Base-by-base conservation (phyloP, 1,140 invertebrate species). In the Odontomachus brunneus region DNA sequence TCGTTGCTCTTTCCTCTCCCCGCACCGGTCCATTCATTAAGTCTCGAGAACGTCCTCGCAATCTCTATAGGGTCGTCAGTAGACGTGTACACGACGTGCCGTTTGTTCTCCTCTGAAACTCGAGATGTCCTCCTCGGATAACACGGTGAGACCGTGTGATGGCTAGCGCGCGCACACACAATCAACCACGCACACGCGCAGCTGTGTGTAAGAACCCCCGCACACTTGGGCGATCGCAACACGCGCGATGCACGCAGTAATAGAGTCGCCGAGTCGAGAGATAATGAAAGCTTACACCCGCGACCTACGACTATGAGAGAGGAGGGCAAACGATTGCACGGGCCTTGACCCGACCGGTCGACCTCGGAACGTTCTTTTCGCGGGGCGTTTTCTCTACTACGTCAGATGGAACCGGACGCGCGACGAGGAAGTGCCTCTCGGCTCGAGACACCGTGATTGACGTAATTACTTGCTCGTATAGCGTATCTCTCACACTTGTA, bases 31-130 rank as follows among this genome's bases (percentile, higher is more conserved):
- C 84, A 90, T 91, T 91, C 90, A 91, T 91, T 91, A 90, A 90
- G 83, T 90, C 90, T 86, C 63, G 83, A 84, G 89, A 90, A 90
- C 71, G 82, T 84, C 73, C 85, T 84, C 81, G 87, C 83, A 86
- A 87, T 85, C 82, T 91, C 88, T 89, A 85, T 86, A 90, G 88
- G 76, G 82, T 88, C 86, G 83, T 86, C 80, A 65, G 89, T 84
- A 88, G 85, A 90, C 88, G 86, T 87, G 88, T 89, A 89, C 83
- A 88, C 85, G 90, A 91, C 91, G 84, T 90, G 89, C 84, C 91
- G 85, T 91, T 91, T 91, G 90, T 91, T 92, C 87, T 89, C 63
- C 88, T 67, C 82, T 86, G 89, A 92, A 92, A 92, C 89, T 89
- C 85, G 88, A 92, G 91, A 91, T 91, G 90, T 88, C 88, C 89